These are phyloP conservation scores for Choloepus didactylus DNA, from an alignment of 2,797 vertebrate genomes.

Conservation along the genomic window DNA sequence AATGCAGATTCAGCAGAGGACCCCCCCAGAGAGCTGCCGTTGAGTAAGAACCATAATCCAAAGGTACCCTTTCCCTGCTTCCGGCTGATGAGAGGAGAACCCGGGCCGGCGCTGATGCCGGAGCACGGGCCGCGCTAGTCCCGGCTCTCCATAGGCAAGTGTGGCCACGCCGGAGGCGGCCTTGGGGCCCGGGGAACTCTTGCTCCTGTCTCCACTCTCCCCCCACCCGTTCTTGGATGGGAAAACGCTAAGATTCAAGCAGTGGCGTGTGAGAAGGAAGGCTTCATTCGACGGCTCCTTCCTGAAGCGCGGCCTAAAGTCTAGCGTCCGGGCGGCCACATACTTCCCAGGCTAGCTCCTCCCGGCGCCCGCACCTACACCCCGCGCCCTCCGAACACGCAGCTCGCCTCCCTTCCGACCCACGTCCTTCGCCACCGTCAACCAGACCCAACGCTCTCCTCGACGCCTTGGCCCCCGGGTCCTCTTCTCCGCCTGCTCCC, in stretches of 20 bases:
- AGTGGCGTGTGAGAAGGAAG: background rate
- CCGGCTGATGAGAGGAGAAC: background rate
- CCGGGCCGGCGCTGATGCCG: background rate
- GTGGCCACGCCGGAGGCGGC: background rate
- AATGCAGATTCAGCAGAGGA: constrained; percentile 74
- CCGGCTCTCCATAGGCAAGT: background rate
- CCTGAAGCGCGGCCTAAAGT: background rate
- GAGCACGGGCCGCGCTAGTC: background rate
- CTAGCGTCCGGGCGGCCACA: background rate
- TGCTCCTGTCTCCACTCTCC: background rate
- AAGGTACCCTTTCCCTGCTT: constrained; percentile 51
- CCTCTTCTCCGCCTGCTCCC: background rate
- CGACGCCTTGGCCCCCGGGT: accelerated
- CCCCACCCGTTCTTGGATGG: background rate
- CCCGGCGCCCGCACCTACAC: background rate
- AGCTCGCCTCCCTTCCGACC: background rate
- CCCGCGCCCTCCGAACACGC: background rate
- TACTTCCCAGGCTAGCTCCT: background rate
- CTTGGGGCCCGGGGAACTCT: background rate
- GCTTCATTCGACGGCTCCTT: background rate
- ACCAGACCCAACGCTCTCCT: background rate
- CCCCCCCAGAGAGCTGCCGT: constrained; percentile 67
- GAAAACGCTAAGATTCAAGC: constrained; percentile 9
- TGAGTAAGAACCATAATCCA: constrained; percentile 85
- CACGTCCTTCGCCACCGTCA: background rate